Percentiles rank a stretch among this genome's conserved stretches.
Evolutionary conservation across 2,888 invertebrate genomes (phyloP).

Genomic region (Noctua janthe): DNA sequence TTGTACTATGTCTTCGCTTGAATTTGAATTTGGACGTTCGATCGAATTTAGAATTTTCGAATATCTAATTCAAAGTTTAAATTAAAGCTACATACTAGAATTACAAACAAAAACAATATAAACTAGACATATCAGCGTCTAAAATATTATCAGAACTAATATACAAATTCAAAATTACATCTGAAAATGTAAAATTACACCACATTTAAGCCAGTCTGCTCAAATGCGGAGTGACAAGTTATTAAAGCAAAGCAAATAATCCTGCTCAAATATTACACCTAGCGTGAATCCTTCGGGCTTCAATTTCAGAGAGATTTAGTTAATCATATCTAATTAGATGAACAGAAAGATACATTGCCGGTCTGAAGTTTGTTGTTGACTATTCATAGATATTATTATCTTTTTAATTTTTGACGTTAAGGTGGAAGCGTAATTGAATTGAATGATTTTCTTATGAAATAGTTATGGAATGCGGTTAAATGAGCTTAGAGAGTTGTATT

Average conservation of each 20-base stretch:
- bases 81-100: not conserved
- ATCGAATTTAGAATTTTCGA: constrained; percentile 1
- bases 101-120: not conserved
- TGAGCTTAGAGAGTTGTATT: no score
- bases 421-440: no score
- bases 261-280: constrained; percentile 48
- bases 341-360: not conserved
- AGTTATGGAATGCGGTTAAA: no score
- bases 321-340: constrained; percentile 27
- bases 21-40: not conserved
- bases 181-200: constrained; percentile 1
- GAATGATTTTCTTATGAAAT: no score
- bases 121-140: not conserved
- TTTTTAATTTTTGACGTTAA: no score
- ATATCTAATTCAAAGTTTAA: not conserved
- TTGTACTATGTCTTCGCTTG: not conserved
- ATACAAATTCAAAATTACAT: constrained; percentile 6
- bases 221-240: constrained; percentile 13
- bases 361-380: not conserved
- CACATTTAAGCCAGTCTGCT: constrained; percentile 14
- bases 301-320: not conserved
- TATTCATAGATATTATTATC: not conserved
- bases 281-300: constrained; percentile 21
- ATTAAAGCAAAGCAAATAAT: constrained; percentile 37
- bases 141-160: not conserved